Base-by-base conservation (phyloP, 2,888 invertebrate species). In the Gryllus longicercus region DNA sequence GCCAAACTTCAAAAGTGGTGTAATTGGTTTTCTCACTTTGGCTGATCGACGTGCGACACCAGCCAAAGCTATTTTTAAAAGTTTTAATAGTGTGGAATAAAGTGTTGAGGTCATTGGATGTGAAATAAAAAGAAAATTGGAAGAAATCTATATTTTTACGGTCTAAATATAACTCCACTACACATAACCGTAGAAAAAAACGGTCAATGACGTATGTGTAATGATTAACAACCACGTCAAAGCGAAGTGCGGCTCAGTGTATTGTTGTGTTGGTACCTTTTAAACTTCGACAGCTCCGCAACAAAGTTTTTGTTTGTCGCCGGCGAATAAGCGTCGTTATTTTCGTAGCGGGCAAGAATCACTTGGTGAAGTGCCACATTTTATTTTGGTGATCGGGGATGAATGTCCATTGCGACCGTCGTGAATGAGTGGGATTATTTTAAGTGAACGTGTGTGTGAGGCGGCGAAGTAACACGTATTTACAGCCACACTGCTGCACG, bases 381-480 rank as follows among this genome's bases (percentile, higher is more conserved):
- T 80, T 80, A 80, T 81, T 80, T 80, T 79, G 51, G 81, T 81
- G 80, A 79, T 77, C 63, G 79, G 80, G 80, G 79, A 78, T 63
- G 63, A n/a, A 63, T 63, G 63, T 63, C 63, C 63, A 63, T 63
- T 63, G 63, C 63, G 63, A 63, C 63, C 63, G 63, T n/a, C 63
- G 63, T 63, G 63, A 63, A 63, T 63, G 63, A 63, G 63, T 63
- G 63, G 63, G 63, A 63, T 63, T 63, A 63, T 63, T 63, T 63
- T 63, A 63, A 63, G 63, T 63, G 63, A 63, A 63, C 63, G 63
- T 63, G 63, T 63, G 63, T 63, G 63, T 63, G 63, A 14, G 63
- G 38, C 14, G 63, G 63, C 63, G 63, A 14, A 63, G 11, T 38
- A 38, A 38, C 38, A 38, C 38, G 38, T 38, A 38, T 38, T 38